These are phyloP conservation scores for Leptodactylus fuscus DNA, from an alignment of 2,113 vertebrate species.

Conservation along the genomic window DNA sequence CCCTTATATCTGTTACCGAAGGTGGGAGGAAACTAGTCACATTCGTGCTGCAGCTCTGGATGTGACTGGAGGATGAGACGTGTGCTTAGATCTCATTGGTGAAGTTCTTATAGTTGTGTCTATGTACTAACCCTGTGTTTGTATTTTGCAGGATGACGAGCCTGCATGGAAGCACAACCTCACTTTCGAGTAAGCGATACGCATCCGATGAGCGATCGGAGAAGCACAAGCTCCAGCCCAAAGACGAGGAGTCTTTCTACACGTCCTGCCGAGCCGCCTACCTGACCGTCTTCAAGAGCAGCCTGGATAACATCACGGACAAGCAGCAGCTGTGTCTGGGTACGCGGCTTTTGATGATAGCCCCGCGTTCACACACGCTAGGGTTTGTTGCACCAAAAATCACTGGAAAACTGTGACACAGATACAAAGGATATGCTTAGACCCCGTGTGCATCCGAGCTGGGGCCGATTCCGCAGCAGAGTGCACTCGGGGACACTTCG, in stretches of 20 bases:
- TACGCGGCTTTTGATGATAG: slow-evolving; percentile 66
- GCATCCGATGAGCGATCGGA: slow-evolving; percentile 52
- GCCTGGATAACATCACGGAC: slow-evolving; percentile 87
- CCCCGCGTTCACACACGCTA: background rate
- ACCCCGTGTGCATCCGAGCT: too few species aligned
- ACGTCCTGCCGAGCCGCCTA: slow-evolving; percentile 86
- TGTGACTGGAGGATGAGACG: too few species aligned
- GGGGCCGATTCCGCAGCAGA: too few species aligned
- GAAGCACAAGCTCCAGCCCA: slow-evolving; percentile 68
- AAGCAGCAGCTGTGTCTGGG: slow-evolving; percentile 87
- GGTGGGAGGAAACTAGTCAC: too few species aligned
- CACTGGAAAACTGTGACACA: background rate
- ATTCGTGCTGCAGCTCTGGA: too few species aligned
- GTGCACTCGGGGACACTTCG: too few species aligned
- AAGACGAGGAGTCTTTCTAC: slow-evolving; percentile 86
- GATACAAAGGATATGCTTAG: too few species aligned
- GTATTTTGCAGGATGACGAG: slow-evolving; percentile 73
- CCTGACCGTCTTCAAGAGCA: slow-evolving; percentile 86
- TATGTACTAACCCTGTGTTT: slow-evolving; percentile 34
- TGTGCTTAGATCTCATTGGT: too few species aligned
- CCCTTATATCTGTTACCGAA: too few species aligned
- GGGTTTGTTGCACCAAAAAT: background rate
- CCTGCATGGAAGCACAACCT: slow-evolving; percentile 59
- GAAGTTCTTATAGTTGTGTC: too few species aligned
- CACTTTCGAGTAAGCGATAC: slow-evolving; percentile 62